Base-by-base conservation (phyloP, 2,797 vertebrate genomes). In the Phataginus tricuspis region DNA sequence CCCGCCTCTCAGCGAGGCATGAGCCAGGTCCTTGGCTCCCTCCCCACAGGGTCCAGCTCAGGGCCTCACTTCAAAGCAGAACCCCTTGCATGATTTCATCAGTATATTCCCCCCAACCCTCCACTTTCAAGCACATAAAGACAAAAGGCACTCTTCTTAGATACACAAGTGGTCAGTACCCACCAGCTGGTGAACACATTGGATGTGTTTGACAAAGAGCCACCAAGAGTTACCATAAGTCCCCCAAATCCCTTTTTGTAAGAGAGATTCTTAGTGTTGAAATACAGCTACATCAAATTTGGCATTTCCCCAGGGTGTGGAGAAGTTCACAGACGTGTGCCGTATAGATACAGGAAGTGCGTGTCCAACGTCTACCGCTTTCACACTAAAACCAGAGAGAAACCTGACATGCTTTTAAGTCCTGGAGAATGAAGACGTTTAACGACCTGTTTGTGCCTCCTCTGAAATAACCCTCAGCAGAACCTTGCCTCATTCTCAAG, bases 251-350 rank as follows among this genome's bases (percentile, higher is more conserved):
- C 49, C 71, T 57, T 69, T 66, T 23, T 51, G 82, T 71, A 75
- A 87, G 88, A 86, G 61, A 86, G 23, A 66, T 23, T 77, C 72
- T 95, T 82, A 29, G 39, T 90, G 57, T 91, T 23, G 69, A 85
- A 90, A 90, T 84, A 88, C 29, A 95, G 55, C 90, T 86, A 79
- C 57, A 83, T 59, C 39, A 53, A 96, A 75, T 59, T 64, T 78
- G 61, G 57, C 53, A 5, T 90, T 87, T 83, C 7, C 64, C 51
- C 57, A 64, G 55, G 31, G 27, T 45, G 79, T 53, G 15, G 59
- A 88, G 82, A 94, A 74, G 34, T 49, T 97, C 92, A 84, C 59
- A 94, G 88, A 77, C 31, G 19, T n/a, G 42, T 31, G 42, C 49
- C 55, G 23, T 45, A 68, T 63, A 88, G 53, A 79, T 74, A 49